Percentiles rank a stretch among this genome's conserved stretches.
These are phyloP conservation scores for Polydrusus pterygomalis DNA, from an alignment of 2,888 invertebrate genomes.

Conservation along the genomic window DNA sequence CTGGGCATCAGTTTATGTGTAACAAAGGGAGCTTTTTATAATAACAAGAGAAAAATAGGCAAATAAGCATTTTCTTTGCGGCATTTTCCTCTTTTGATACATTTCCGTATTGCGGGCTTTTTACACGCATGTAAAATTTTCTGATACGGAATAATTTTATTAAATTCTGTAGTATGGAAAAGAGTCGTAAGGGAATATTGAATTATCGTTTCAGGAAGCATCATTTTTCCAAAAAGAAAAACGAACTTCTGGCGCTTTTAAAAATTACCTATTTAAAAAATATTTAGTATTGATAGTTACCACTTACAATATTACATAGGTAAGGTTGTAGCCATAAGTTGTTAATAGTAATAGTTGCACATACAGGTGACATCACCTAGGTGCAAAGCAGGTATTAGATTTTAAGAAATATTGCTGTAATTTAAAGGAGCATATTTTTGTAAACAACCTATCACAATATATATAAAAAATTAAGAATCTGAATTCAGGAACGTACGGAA, in stretches of 20 bases:
- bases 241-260: background rate
- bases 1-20: slow-evolving; percentile 26
- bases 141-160: slow-evolving; percentile 32
- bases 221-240: background rate
- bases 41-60: slow-evolving; percentile 27
- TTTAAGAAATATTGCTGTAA: too few relatives aligned
- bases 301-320: too few relatives aligned
- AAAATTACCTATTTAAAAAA: background rate
- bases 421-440: too few relatives aligned
- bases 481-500: too few relatives aligned
- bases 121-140: slow-evolving; percentile 14
- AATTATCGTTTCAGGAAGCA: slow-evolving; percentile 13
- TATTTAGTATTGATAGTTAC: too few relatives aligned
- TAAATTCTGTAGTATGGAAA: slow-evolving; percentile 16
- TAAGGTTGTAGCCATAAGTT: too few relatives aligned
- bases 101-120: slow-evolving; percentile 19
- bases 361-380: too few relatives aligned
- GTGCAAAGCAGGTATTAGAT: too few relatives aligned
- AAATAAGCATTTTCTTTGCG: slow-evolving; percentile 32
- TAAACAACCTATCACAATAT: too few relatives aligned
- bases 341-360: too few relatives aligned
- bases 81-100: slow-evolving; percentile 18
- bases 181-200: slow-evolving; percentile 26
- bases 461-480: too few relatives aligned
- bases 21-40: slow-evolving; percentile 24